phyloP scores from a whole-genome alignment of 2,888 invertebrate genomes.

The Cyaniris semiargus region DNA sequence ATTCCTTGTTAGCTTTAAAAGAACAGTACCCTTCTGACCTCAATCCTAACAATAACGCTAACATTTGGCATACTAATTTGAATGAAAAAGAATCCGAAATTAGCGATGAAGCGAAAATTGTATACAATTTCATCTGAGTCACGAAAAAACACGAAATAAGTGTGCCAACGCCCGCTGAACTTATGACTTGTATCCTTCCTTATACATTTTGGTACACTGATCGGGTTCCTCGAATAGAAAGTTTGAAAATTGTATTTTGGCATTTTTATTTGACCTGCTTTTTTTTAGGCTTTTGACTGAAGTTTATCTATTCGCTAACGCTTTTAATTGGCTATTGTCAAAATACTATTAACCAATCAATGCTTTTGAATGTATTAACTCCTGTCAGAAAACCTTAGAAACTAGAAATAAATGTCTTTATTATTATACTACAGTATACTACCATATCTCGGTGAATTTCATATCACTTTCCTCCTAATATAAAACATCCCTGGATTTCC shows the following conservation, averaged over 20 bases:
- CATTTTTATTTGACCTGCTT: background rate
- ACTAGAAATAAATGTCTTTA: too few species aligned
- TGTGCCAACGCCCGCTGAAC: constrained; percentile 46
- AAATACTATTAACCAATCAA: too few species aligned
- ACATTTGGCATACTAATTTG: constrained; percentile 50
- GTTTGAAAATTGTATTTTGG: background rate
- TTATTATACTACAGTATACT: too few species aligned
- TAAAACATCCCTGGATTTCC: too few species aligned
- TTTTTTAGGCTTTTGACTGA: too few species aligned
- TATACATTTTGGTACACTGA: background rate
- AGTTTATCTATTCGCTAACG: too few species aligned
- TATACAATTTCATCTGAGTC: constrained; percentile 40
- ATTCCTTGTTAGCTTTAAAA: background rate
- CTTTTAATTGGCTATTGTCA: too few species aligned
- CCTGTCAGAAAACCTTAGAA: too few species aligned
- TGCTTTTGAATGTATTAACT: too few species aligned
- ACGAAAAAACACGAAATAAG: constrained; percentile 42
- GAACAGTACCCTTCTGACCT: constrained; percentile 43
- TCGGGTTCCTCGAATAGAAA: background rate
- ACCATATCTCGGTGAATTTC: too few species aligned
- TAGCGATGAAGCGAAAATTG: constrained; percentile 41
- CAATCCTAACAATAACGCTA: constrained; percentile 39
- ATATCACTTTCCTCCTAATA: too few species aligned
- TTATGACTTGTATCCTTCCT: constrained; percentile 11
- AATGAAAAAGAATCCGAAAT: constrained; percentile 49